Evolutionary conservation across 1,140 invertebrate species (phyloP).

Genomic region (Drosophila kohkoa): DNA sequence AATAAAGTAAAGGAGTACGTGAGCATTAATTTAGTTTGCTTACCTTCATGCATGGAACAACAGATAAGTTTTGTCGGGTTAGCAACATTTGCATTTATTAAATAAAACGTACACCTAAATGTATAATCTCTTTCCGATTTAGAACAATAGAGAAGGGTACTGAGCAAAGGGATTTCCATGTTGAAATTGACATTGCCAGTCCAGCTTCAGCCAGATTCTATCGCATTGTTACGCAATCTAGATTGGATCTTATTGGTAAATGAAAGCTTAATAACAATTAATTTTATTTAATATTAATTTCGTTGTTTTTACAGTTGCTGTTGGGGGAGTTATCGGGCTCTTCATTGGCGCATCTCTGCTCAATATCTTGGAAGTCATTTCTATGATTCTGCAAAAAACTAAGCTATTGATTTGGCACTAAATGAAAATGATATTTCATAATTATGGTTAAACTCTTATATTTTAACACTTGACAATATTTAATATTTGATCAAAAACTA

Average conservation of each 20-base stretch:
- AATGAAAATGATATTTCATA: neutral
- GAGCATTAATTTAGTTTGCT: constrained; percentile 39
- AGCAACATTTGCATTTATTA: neutral
- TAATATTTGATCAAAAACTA: neutral
- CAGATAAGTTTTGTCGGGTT: constrained; percentile 64
- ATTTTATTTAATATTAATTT: neutral
- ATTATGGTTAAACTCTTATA: neutral
- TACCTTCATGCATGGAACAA: constrained; percentile 65
- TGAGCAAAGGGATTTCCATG: constrained; percentile 18
- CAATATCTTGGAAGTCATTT: constrained; percentile 62
- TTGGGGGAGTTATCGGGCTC: constrained; percentile 67
- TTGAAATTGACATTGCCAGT: constrained; percentile 63
- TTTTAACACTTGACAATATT: neutral
- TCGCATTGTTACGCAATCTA: constrained; percentile 61
- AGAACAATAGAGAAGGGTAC: constrained; percentile 19
- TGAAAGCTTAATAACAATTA: neutral
- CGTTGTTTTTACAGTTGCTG: constrained; percentile 42
- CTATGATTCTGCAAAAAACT: constrained; percentile 21
- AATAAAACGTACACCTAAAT: too few species aligned
- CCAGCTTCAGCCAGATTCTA: constrained; percentile 52
- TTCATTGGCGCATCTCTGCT: constrained; percentile 61
- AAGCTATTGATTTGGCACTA: neutral
- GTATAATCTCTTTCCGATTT: neutral
- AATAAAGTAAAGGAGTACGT: constrained; percentile 50
- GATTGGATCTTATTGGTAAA: constrained; percentile 59